Base-by-base conservation (phyloP, 2,797 vertebrate genomes). In the Girardinus metallicus region DNA sequence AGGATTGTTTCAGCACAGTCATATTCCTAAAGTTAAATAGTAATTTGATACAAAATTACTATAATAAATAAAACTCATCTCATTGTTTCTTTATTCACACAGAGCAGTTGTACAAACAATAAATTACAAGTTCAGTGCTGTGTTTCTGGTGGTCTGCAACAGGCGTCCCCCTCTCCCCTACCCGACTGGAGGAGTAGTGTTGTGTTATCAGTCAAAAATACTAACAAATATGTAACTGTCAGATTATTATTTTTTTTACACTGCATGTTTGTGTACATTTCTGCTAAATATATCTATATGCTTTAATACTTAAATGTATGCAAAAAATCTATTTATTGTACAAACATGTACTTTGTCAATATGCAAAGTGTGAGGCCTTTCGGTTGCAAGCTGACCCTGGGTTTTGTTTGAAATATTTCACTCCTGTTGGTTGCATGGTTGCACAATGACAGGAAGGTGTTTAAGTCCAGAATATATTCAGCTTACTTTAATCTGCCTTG, bases 121-220 rank as follows among this genome's bases (percentile, higher is more conserved):
- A 99, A 99, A 98, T 99, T 98, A 98, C 97, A 97, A 96, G 96
- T 97, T 99, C 98, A 99, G 98, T 99, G 98, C 97, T 97, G 95
- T 94, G 95, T 96, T 96, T 94, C 93, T 91, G 94, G 95, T 87
- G 72, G 93, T 94, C 89, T 87, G 83, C 77, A 46, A 87, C 85
- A 86, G 57, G 89, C 4, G 21, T 91, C 88, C 87, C 86, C 53
- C n/a, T 79, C 84, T 83, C 46, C 5, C 21, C 23, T 8, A 80
- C 76, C 21, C 23, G 23, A 80, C 76, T 55, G 85, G 84, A 91
- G 72, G 86, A 85, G 87, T 89, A 70, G 49, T 18, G 72, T 77
- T 82, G 80, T 49, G 70, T 80, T 41, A 10, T 13, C 16, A 87
- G 74, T 83, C 68, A 70, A 74, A 51, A 77, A 75, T 80, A 73